Conservation (phyloP, 2,797 vertebrate species). For the Ptychobarbus kaznakovi region DNA sequence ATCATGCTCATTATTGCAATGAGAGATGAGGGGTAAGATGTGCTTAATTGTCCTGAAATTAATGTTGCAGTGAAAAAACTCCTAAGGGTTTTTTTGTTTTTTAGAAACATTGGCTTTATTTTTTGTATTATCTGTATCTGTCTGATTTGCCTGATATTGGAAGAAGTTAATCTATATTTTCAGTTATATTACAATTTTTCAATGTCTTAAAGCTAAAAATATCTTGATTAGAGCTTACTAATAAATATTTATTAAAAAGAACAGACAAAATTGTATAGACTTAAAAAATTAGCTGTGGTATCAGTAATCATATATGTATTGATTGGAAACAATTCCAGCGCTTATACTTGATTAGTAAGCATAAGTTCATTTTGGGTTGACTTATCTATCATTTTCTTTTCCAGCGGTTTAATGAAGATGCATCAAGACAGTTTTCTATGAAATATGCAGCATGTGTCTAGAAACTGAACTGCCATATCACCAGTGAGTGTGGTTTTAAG, state of each 20-base stretch:
- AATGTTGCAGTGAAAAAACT: not conserved
- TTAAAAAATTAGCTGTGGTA: not conserved
- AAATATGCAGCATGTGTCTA: not conserved
- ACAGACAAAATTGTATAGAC: not conserved
- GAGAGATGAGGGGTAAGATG: not conserved
- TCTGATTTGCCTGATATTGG: not conserved
- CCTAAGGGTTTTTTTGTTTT: not conserved
- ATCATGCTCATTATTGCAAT: not conserved
- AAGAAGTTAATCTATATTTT: not conserved
- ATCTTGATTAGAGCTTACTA: not conserved
- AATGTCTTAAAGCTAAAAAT: not conserved
- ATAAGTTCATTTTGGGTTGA: not conserved
- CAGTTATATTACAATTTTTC: not conserved
- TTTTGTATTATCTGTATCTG: not conserved
- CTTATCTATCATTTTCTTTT: not conserved
- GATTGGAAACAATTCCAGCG: not conserved
- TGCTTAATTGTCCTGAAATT: not conserved
- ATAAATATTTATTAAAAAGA: not conserved
- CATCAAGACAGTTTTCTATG: not conserved
- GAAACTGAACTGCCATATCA: not conserved
- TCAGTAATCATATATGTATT: not conserved
- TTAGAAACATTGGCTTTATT: not conserved
- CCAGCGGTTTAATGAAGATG: not conserved
- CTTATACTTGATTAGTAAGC: not conserved
- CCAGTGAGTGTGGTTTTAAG: not conserved